These are phyloP conservation scores for Schrankia costaestrigalis DNA, from an alignment of 2,888 invertebrate genomes.

Conservation along the genomic window DNA sequence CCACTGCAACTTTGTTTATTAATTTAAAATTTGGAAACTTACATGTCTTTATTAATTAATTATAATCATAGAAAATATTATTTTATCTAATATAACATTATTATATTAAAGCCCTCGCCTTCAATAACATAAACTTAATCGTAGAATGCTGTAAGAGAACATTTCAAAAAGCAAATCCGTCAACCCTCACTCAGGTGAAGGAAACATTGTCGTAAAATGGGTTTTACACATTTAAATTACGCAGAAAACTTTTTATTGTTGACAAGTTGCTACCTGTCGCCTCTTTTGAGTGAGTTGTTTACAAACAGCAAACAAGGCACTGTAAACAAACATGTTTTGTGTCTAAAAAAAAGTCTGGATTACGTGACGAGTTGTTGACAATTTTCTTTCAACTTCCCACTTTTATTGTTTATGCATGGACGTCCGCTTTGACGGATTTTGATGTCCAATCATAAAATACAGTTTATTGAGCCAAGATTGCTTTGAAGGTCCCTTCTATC, in stretches of 20 bases:
- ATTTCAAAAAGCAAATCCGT: slow-evolving; percentile 1
- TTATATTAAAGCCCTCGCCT: too few relatives aligned
- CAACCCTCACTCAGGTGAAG: background rate
- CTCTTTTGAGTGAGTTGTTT: slow-evolving; percentile 14
- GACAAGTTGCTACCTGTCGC: slow-evolving; percentile 9
- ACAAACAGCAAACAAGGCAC: slow-evolving; percentile 13
- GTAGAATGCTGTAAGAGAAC: too few relatives aligned
- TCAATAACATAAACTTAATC: too few relatives aligned
- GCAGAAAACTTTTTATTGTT: slow-evolving; percentile 9
- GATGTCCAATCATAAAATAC: background rate
- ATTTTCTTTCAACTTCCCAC: slow-evolving; percentile 17
- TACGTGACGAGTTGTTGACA: slow-evolving; percentile 17
- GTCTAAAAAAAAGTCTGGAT: slow-evolving; percentile 15
- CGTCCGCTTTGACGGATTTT: slow-evolving; percentile 5
- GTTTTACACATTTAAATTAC: slow-evolving; percentile 8
- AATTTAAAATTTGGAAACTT: too few relatives aligned
- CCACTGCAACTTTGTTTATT: too few relatives aligned
- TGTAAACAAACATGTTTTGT: slow-evolving; percentile 21
- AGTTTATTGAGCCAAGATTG: too few relatives aligned
- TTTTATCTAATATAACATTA: too few relatives aligned
- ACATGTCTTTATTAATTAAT: too few relatives aligned
- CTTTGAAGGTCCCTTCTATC: too few relatives aligned
- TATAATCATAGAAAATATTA: too few relatives aligned
- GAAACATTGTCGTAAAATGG: background rate
- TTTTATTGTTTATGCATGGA: slow-evolving; percentile 10